Conservation (phyloP, 2,797 vertebrate species). For the Oreochromis mossambicus region DNA sequence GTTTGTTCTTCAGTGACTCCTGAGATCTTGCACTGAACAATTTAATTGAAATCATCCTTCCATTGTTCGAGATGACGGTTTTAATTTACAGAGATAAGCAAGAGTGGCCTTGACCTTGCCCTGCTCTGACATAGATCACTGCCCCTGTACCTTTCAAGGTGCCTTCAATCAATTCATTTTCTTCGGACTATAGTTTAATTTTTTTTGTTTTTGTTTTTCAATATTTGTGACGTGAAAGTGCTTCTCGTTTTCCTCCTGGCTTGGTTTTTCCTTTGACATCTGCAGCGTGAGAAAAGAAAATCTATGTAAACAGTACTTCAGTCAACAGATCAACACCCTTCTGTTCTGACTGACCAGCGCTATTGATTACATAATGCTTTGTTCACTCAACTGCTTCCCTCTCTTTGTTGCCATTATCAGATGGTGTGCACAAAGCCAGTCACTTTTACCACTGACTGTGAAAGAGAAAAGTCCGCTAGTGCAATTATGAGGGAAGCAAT, state of each 20-base stretch:
- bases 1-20: slow-evolving; percentile 37
- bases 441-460: slow-evolving; percentile 40
- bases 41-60: slow-evolving; percentile 74
- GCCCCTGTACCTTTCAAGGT: slow-evolving; percentile 32
- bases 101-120: slow-evolving; percentile 66
- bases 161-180: slow-evolving; percentile 51
- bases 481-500: slow-evolving; percentile 47
- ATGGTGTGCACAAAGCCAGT: slow-evolving; percentile 38
- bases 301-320: slow-evolving; percentile 66
- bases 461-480: slow-evolving; percentile 32
- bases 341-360: slow-evolving; percentile 68
- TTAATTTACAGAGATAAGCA: slow-evolving; percentile 75
- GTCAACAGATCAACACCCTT: slow-evolving; percentile 69
- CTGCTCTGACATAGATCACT: slow-evolving; percentile 60
- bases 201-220: neutral
- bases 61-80: slow-evolving; percentile 65
- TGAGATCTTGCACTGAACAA: slow-evolving; percentile 18
- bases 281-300: slow-evolving; percentile 41
- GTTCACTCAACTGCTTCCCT: slow-evolving; percentile 55
- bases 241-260: slow-evolving; percentile 6
- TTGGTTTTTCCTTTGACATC: slow-evolving; percentile 33
- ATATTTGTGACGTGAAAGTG: slow-evolving; percentile 1
- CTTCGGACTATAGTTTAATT: neutral
- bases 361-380: slow-evolving; percentile 76
- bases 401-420: slow-evolving; percentile 63